phyloP scores from a whole-genome alignment of 1,140 invertebrate genomes.

The Periplaneta americana region DNA sequence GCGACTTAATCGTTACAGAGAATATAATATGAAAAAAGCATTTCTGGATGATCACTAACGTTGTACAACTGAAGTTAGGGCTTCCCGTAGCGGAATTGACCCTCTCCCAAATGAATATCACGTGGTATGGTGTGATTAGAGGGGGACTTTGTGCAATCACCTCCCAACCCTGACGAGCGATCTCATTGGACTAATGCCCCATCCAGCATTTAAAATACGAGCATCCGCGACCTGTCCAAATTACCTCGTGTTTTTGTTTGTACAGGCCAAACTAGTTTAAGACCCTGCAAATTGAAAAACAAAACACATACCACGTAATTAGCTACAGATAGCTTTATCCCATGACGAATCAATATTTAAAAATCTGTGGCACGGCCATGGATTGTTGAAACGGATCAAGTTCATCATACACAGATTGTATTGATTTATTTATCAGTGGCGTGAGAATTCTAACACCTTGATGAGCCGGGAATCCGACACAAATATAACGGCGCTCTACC shows the following conservation, averaged over 20 bases:
- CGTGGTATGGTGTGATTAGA: neutral
- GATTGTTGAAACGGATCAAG: neutral
- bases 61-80: no score
- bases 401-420: neutral
- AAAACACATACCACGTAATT: neutral
- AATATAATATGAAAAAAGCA: no score
- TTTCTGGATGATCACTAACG: no score
- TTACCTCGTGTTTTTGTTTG: neutral
- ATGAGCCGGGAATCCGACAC: no score
- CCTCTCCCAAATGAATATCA: no score
- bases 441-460: no score
- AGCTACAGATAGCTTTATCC: neutral
- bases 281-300: neutral
- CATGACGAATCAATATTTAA: neutral
- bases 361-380: neutral
- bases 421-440: no score
- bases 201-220: neutral
- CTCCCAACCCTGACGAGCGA: neutral
- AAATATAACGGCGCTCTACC: no score
- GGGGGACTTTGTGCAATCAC: neutral
- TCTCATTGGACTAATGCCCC: neutral
- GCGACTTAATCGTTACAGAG: no score
- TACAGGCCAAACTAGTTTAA: neutral
- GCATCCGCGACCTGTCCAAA: neutral
- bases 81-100: no score